These are phyloP conservation scores for Flabesymbios commensalis DNA, from an alignment of 2,888 invertebrate species.

Conservation along the genomic window DNA sequence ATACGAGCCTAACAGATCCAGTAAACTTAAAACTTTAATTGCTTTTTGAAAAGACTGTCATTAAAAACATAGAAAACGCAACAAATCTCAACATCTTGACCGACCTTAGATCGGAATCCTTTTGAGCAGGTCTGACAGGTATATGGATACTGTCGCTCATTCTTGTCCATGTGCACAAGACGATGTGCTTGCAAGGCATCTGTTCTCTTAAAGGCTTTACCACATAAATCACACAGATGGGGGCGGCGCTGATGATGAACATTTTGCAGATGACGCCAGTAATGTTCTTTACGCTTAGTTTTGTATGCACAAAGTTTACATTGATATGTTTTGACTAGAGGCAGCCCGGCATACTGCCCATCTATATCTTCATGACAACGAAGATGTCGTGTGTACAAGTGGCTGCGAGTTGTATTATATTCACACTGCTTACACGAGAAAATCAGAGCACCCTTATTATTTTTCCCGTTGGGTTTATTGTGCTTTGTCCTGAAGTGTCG, in stretches of 20 bases:
- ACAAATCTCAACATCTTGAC: too few relatives aligned
- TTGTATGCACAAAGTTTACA: conserved; percentile 60
- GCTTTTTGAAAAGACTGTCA: too few relatives aligned
- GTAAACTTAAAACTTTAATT: too few relatives aligned
- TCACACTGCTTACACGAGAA: background rate
- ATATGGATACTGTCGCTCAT: conserved; percentile 40
- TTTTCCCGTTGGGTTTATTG: background rate
- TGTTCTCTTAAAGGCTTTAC: conserved; percentile 65
- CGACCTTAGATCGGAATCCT: conserved; percentile 55
- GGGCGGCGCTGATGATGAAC: conserved; percentile 65
- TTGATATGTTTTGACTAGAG: conserved; percentile 38
- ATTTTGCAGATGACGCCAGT: conserved; percentile 60
- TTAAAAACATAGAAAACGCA: too few relatives aligned
- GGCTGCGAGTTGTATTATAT: background rate
- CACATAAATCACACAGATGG: conserved; percentile 65
- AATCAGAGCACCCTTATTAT: background rate
- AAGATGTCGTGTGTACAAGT: conserved; percentile 44
- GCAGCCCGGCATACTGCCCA: conserved; percentile 10
- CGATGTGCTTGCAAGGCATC: conserved; percentile 64
- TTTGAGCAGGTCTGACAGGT: conserved; percentile 56
- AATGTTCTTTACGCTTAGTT: conserved; percentile 59
- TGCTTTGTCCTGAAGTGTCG: conserved; percentile 47
- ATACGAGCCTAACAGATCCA: too few relatives aligned
- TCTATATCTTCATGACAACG: conserved; percentile 36
- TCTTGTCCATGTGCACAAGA: conserved; percentile 28